Conservation (phyloP, 2,113 vertebrate genomes). For the Rhinopomastus cyanomelas region DNA sequence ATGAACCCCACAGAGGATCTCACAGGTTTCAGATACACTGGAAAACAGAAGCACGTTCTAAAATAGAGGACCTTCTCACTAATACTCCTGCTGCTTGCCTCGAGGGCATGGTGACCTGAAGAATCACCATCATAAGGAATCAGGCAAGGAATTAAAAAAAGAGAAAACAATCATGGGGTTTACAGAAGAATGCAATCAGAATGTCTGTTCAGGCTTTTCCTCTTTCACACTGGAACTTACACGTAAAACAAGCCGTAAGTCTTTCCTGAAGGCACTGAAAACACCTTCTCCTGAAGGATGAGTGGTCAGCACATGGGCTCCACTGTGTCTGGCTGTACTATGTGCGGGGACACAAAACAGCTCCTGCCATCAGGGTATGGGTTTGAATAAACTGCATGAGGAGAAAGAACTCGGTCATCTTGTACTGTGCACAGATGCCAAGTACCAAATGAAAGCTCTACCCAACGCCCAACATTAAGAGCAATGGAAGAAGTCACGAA, state of each 20-base stretch:
- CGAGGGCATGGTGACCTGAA: background rate
- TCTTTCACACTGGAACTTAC: background rate
- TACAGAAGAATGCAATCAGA: background rate
- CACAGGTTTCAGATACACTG: background rate
- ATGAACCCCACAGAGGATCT: background rate
- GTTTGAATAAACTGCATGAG: background rate
- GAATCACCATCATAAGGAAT: background rate
- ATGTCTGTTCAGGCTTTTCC: background rate
- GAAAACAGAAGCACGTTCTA: background rate
- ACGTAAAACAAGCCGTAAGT: background rate
- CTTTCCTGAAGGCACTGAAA: background rate
- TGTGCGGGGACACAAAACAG: slow-evolving; percentile 5
- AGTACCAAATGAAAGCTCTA: background rate
- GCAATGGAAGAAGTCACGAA: background rate
- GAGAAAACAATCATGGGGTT: background rate
- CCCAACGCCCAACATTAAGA: rapidly evolving
- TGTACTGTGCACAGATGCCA: background rate
- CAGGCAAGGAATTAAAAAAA: background rate
- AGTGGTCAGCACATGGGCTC: background rate
- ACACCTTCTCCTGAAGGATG: background rate
- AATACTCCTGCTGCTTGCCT: background rate
- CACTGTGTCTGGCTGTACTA: background rate
- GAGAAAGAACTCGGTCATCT: background rate
- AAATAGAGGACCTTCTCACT: background rate
- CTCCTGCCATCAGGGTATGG: background rate